Conservation (phyloP, 2,888 invertebrate species). For the Ceriagrion tenellum region DNA sequence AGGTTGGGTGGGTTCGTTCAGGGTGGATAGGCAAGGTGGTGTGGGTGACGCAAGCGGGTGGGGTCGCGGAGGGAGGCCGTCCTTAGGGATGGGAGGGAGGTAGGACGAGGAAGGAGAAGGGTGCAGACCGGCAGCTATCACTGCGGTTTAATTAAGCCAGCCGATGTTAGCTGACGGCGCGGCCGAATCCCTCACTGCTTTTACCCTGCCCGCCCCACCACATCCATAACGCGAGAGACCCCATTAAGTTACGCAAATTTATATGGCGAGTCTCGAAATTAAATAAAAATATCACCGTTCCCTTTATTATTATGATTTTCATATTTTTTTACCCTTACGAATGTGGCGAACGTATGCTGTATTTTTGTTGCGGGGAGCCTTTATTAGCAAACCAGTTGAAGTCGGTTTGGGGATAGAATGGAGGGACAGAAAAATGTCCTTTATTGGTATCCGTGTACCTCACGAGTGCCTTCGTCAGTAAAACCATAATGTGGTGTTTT, state of each 20-base stretch:
- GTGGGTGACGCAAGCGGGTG: not conserved
- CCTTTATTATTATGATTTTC: not conserved
- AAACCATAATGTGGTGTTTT: not conserved
- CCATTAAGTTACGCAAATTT: not conserved
- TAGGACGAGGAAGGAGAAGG: not conserved
- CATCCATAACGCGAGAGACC: not conserved
- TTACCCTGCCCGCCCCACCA: not conserved
- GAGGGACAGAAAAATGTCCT: not conserved
- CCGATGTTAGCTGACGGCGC: constrained; percentile 52
- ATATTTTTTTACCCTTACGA: not conserved
- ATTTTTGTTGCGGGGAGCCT: not conserved
- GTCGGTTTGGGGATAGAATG: not conserved
- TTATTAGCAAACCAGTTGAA: not conserved
- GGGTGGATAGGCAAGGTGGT: too few relatives aligned
- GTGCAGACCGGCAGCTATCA: constrained; percentile 29
- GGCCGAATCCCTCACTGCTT: not conserved
- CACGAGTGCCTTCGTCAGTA: not conserved
- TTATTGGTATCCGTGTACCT: not conserved
- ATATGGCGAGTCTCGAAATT: not conserved
- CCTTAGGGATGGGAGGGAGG: not conserved
- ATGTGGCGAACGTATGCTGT: not conserved
- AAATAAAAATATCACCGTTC: not conserved
- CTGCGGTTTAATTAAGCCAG: constrained; percentile 64
- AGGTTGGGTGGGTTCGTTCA: not conserved
- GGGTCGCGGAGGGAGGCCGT: not conserved